Percentiles rank a stretch among this genome's conserved stretches.
These are phyloP conservation scores for Arothron firmamentum DNA, from an alignment of 2,113 vertebrate species.

Conservation along the genomic window DNA sequence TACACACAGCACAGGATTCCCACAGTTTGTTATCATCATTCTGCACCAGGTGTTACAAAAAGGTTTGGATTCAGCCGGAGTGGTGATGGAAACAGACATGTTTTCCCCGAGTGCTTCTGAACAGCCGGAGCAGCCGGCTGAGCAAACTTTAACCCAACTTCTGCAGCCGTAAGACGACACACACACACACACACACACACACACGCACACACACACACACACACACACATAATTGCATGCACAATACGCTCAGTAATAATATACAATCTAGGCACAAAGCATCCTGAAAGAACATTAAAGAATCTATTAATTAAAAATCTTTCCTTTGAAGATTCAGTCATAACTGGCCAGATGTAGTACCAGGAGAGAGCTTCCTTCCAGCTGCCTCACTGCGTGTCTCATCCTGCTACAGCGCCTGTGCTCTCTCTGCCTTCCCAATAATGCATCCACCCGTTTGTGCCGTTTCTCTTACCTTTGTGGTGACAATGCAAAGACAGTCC, in stretches of 20 bases:
- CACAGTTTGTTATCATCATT: too few relatives aligned
- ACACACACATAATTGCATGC: neutral
- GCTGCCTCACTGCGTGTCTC: slow-evolving; percentile 33
- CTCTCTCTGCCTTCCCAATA: slow-evolving; percentile 1
- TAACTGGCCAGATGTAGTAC: neutral
- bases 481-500: slow-evolving; percentile 98
- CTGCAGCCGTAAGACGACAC: slow-evolving; percentile 22
- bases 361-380: slow-evolving; percentile 22
- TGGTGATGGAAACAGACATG: neutral
- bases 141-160: slow-evolving; percentile 48
- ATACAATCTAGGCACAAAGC: too few relatives aligned
- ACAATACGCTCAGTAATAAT: neutral
- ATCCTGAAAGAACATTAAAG: too few relatives aligned
- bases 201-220: too few relatives aligned
- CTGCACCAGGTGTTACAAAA: too few relatives aligned
- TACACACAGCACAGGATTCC: too few relatives aligned
- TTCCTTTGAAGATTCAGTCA: neutral
- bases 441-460: slow-evolving; percentile 5
- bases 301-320: neutral
- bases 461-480: slow-evolving; percentile 89
- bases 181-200: neutral
- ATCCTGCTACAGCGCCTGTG: slow-evolving; percentile 19
- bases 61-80: too few relatives aligned
- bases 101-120: slow-evolving; percentile 1
- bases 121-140: slow-evolving; percentile 15